Percentiles rank a stretch among this genome's conserved stretches.
Evolutionary conservation across 2,797 vertebrate species (phyloP).

Genomic region (Allobates femoralis): DNA sequence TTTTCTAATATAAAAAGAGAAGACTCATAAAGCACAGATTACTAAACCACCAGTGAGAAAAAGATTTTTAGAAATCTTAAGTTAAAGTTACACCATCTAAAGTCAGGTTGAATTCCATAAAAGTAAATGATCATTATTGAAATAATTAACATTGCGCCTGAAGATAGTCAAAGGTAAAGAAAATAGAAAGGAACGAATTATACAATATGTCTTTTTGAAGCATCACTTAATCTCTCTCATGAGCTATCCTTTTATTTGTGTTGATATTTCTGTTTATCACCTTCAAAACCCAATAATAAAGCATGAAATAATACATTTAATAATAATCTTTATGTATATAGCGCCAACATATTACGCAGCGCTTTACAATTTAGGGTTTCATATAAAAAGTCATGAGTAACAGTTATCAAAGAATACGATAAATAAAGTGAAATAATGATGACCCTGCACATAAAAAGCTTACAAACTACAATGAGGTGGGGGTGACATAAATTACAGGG

Average conservation of each 20-base stretch:
- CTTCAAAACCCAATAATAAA: constrained; percentile 3
- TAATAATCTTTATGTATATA: no score
- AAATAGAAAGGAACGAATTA: background rate
- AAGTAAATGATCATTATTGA: background rate
- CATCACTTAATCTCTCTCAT: background rate
- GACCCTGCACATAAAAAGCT: no score
- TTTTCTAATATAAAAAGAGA: background rate
- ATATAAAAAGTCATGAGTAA: no score
- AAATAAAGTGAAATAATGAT: no score
- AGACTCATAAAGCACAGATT: background rate
- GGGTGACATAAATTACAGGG: no score
- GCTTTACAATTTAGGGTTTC: no score
- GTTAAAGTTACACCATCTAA: background rate
- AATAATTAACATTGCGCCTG: no score
- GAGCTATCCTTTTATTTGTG: background rate
- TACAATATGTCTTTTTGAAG: background rate
- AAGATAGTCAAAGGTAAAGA: no score
- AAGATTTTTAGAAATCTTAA: background rate
- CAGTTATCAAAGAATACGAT: no score
- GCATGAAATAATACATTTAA: constrained; percentile 46
- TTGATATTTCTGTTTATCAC: constrained; percentile 19
- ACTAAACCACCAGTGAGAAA: background rate
- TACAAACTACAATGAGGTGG: no score
- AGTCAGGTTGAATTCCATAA: background rate
- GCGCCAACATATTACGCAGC: no score